Evolutionary conservation across 2,113 vertebrate genomes (phyloP).

Genomic region (Narcine bancroftii): DNA sequence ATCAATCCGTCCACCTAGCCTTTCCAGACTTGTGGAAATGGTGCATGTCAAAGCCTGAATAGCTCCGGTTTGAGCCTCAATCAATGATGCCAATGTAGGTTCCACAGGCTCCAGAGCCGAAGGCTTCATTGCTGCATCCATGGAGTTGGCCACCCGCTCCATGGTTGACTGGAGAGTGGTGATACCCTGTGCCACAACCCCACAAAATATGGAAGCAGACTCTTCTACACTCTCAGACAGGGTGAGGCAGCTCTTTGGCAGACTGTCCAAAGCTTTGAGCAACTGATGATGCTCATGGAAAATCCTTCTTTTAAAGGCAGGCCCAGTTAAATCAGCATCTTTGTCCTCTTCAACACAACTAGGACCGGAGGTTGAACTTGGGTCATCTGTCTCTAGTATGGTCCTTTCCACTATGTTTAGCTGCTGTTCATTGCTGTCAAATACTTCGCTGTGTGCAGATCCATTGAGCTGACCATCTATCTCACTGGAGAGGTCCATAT

Average conservation of each 20-base stretch:
- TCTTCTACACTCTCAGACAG: slow-evolving; percentile 18
- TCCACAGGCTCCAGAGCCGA: background rate
- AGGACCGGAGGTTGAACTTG: background rate
- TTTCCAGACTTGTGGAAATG: slow-evolving; percentile 3
- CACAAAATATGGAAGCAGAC: background rate
- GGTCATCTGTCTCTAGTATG: background rate
- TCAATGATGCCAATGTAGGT: background rate
- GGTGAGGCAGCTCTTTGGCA: slow-evolving; percentile 7
- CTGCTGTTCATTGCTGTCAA: background rate
- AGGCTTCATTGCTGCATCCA: background rate
- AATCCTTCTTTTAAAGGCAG: background rate
- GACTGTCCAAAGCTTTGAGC: background rate
- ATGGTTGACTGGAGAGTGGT: background rate
- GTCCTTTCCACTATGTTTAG: background rate
- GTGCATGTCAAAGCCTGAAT: background rate
- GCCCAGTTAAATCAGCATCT: background rate
- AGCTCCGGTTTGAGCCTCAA: background rate
- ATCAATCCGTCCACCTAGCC: background rate
- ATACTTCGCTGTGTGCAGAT: background rate
- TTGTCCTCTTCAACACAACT: background rate
- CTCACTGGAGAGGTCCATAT: background rate
- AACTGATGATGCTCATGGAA: slow-evolving; percentile 3
- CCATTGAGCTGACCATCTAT: background rate
- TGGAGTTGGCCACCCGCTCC: background rate
- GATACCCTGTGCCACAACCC: background rate